These are phyloP conservation scores for Rhorus exstirpatorius DNA, from an alignment of 2,888 invertebrate species.

Conservation along the genomic window DNA sequence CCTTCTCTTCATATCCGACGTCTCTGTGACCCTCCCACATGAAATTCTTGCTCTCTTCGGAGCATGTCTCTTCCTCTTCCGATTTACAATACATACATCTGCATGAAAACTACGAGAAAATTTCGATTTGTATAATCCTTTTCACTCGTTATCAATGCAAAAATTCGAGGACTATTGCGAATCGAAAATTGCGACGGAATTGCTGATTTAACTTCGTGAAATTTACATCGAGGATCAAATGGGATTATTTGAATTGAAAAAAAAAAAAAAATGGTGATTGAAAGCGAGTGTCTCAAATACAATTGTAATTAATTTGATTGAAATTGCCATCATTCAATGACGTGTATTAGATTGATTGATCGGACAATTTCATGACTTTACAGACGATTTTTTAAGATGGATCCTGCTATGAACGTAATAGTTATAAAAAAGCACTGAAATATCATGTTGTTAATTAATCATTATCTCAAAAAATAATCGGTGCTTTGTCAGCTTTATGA, in stretches of 20 bases:
- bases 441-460: too few relatives aligned
- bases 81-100: background rate
- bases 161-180: slow-evolving; percentile 25
- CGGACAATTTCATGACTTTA: background rate
- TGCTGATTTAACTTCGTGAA: slow-evolving; percentile 10
- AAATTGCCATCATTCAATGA: background rate
- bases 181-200: background rate
- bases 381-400: background rate
- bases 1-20: slow-evolving; percentile 27
- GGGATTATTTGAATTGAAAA: background rate
- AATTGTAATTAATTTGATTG: background rate
- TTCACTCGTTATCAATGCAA: background rate
- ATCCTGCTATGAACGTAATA: too few relatives aligned
- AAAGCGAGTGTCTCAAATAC: too few relatives aligned
- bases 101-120: background rate
- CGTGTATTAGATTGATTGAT: background rate
- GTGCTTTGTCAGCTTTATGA: too few relatives aligned
- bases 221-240: background rate
- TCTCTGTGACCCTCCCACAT: slow-evolving; percentile 10
- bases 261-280: background rate
- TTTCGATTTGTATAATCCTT: background rate
- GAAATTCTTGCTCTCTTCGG: slow-evolving; percentile 25
- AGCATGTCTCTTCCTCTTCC: slow-evolving; percentile 6
- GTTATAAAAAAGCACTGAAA: too few relatives aligned
- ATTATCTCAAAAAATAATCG: too few relatives aligned